A percentile compares a stretch with the other conserved stretches of the same genome.
These are phyloP conservation scores for Pseudopodoces humilis DNA, from an alignment of 2,113 vertebrate species.

Conservation along the genomic window DNA sequence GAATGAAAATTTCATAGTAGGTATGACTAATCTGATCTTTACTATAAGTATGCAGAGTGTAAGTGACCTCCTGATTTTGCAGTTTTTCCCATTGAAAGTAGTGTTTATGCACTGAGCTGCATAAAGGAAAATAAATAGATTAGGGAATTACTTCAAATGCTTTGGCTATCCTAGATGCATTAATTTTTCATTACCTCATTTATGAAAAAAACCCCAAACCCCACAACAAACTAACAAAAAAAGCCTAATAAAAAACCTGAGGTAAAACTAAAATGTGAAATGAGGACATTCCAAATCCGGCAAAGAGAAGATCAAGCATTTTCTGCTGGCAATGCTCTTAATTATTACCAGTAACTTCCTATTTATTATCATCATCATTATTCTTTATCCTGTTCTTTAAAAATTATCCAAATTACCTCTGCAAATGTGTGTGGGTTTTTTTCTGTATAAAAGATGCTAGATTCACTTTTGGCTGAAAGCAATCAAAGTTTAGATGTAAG, in stretches of 20 bases:
- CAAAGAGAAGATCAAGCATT: slow-evolving; percentile 27
- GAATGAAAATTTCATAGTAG: not conserved
- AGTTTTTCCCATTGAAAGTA: not conserved
- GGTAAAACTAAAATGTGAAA: slow-evolving; percentile 41
- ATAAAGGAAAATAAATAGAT: not conserved
- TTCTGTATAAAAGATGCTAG: not conserved
- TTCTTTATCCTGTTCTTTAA: not conserved
- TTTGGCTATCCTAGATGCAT: slow-evolving; percentile 23
- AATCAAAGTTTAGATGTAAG: not conserved
- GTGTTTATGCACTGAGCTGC: slow-evolving; percentile 20
- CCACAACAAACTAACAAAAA: not conserved
- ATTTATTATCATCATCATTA: not conserved
- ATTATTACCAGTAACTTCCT: not conserved
- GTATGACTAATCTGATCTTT: not conserved
- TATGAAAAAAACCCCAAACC: not conserved
- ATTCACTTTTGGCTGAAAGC: not conserved
- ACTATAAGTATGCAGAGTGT: not conserved
- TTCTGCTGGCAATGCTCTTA: slow-evolving; percentile 10
- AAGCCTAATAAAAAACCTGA: not conserved
- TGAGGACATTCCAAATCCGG: slow-evolving; percentile 25
- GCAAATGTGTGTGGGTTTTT: not conserved
- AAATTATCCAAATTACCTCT: not conserved
- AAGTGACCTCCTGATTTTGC: slow-evolving; percentile 11
- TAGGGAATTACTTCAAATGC: slow-evolving; percentile 47
- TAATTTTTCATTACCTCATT: slow-evolving; percentile 59